A percentile compares a stretch with the other conserved stretches of the same genome.
phyloP scores from a whole-genome alignment of 2,113 vertebrate genomes.

The Eptesicus fuscus region DNA sequence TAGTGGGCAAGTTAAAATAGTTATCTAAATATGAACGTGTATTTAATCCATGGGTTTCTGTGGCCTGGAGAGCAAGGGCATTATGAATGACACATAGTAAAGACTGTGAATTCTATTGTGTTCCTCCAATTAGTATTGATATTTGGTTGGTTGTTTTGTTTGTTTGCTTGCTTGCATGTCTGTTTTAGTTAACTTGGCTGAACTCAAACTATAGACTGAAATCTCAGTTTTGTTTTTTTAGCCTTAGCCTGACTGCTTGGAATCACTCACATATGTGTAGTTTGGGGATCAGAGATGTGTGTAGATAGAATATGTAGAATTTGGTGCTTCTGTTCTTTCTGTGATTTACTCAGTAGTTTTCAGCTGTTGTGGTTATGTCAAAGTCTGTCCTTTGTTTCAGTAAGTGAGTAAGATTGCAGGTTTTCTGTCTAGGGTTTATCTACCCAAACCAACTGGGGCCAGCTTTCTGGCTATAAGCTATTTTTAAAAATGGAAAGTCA shows the following conservation, averaged over 20 bases:
- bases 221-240: slow-evolving; percentile 15
- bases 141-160: neutral
- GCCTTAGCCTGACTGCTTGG: neutral
- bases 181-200: neutral
- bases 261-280: neutral
- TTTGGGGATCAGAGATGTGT: neutral
- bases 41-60: neutral
- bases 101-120: neutral
- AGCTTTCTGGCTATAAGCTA: neutral
- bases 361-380: neutral
- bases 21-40: neutral
- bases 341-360: neutral
- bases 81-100: neutral
- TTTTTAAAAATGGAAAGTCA: neutral
- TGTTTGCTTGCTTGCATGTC: neutral
- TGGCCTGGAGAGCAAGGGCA: neutral
- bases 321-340: neutral
- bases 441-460: neutral
- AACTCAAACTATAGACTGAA: neutral
- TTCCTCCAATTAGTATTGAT: neutral
- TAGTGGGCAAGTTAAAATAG: neutral
- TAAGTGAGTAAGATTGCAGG: neutral
- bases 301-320: neutral
- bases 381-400: neutral
- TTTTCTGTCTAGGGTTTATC: neutral